phyloP scores from a whole-genome alignment of 2,888 invertebrate species.

The Nymphalis polychloros region DNA sequence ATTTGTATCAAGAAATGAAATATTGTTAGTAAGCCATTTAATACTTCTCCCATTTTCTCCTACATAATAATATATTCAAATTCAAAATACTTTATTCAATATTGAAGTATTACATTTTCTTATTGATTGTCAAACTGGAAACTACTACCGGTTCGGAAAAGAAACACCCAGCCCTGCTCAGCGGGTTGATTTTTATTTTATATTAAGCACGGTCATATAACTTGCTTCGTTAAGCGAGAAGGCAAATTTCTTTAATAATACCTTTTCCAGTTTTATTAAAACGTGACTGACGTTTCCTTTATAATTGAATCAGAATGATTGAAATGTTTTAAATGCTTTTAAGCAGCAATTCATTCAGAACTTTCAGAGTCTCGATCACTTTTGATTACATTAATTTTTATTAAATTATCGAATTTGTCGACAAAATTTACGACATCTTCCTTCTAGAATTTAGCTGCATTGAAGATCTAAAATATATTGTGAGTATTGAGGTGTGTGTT shows the following conservation, averaged over 20 bases:
- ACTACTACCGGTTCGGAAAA: too few species aligned
- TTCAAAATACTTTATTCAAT: too few species aligned
- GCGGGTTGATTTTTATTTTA: too few species aligned
- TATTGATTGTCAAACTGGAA: too few species aligned
- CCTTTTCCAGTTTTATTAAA: conserved; percentile 17
- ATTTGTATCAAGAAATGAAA: too few species aligned
- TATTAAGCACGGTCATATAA: background rate
- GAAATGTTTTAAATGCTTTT: conserved; percentile 45
- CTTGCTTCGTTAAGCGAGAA: conserved; percentile 11
- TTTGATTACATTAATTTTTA: conserved; percentile 40
- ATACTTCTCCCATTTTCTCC: background rate
- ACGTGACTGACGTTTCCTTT: conserved; percentile 16
- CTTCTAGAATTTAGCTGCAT: too few species aligned
- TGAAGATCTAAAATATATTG: too few species aligned
- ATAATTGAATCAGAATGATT: conserved; percentile 63
- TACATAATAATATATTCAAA: too few species aligned
- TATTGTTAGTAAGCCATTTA: background rate
- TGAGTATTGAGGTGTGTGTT: too few species aligned
- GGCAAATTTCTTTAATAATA: background rate
- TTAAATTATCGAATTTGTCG: background rate
- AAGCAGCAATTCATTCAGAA: conserved; percentile 40
- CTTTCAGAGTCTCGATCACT: conserved; percentile 11
- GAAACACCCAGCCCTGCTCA: too few species aligned
- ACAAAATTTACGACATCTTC: background rate
- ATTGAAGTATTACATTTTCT: too few species aligned